Evolutionary conservation across 2,888 invertebrate genomes (phyloP).

Genomic region (Caenorhabditis sinica): DNA sequence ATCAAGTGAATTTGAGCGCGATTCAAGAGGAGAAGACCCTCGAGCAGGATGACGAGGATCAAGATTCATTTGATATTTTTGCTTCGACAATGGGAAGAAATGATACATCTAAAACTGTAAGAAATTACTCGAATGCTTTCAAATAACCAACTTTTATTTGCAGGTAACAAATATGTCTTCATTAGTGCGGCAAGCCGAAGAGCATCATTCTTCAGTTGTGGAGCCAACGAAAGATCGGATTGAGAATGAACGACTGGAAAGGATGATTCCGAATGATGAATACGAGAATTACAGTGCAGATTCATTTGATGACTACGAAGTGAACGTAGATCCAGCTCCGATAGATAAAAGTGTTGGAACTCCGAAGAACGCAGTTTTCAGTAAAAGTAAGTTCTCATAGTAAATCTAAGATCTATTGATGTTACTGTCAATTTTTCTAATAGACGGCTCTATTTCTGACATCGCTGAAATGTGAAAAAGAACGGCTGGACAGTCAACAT

Average conservation of each 20-base stretch:
- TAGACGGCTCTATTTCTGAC: too few species aligned
- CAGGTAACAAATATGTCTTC: conserved; percentile 42
- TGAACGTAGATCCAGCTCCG: not conserved
- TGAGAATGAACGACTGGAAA: conserved; percentile 35
- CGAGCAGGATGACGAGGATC: not conserved
- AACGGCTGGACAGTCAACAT: too few species aligned
- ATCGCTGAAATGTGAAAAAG: too few species aligned
- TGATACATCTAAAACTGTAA: conserved; percentile 20
- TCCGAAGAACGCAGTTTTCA: conserved; percentile 33
- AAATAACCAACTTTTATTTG: not conserved
- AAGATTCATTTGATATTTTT: conserved; percentile 41
- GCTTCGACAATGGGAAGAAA: not conserved
- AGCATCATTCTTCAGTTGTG: conserved; percentile 28
- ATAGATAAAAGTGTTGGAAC: conserved; percentile 9
- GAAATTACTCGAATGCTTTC: not conserved
- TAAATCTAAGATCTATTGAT: not conserved
- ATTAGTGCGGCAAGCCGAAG: conserved; percentile 39
- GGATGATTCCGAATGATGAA: conserved; percentile 21
- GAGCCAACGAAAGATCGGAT: conserved; percentile 21
- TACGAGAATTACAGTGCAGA: conserved; percentile 12
- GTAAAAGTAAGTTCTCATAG: conserved; percentile 11
- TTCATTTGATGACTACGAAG: conserved; percentile 23
- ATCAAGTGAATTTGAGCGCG: conserved; percentile 21
- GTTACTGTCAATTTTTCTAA: too few species aligned
- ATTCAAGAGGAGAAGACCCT: conserved; percentile 37